Base-by-base conservation (phyloP, 2,888 invertebrate species). In the Galeopsomyia nigrocyanea region DNA sequence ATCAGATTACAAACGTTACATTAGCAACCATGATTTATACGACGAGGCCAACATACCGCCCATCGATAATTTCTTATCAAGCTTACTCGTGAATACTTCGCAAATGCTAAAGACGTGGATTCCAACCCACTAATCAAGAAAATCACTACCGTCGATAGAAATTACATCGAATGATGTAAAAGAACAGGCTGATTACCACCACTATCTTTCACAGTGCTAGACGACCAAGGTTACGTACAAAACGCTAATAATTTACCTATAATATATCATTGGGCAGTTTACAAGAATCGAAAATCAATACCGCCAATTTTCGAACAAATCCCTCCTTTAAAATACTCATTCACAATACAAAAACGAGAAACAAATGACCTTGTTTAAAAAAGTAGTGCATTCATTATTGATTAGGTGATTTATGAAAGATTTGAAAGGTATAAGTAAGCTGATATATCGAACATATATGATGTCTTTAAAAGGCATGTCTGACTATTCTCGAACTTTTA, bases 21-120 rank as follows among this genome's bases (percentile, higher is more conserved):
- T 62, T 0, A 46, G 16, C 14, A 60, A 56, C 19, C 19, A 61
- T 46, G 26, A n/a, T 14, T 16, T 71, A 10, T 71, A 71, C 19
- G 26, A 71, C 7, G 19, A 16, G 14, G 72, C 72, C 5, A 49
- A 68, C 1, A 68, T 72, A 1, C 72, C 68, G 1, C 19, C 68
- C 7, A 57, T 72, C 16, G 62, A 68, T 17, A 47, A 19, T 6
- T 72, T 72, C 17, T 61, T 14, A 50, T 68, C 10, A 55, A 63
- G n/a, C 13, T 72, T 0, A 56, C 58, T 10, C 5, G 72, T 3
- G 58, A 68, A 5, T 72, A 72, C 10, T 57, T 19, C n/a, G 65
- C 65, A 0, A 56, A 49, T 0, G 9, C 13, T 13, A 47, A 26
- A 47, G 19, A 31, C 2, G 6, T 22, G 1, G 17, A 53, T 14